phyloP scores from a whole-genome alignment of 2,797 vertebrate species.

The Crenichthys baileyi region DNA sequence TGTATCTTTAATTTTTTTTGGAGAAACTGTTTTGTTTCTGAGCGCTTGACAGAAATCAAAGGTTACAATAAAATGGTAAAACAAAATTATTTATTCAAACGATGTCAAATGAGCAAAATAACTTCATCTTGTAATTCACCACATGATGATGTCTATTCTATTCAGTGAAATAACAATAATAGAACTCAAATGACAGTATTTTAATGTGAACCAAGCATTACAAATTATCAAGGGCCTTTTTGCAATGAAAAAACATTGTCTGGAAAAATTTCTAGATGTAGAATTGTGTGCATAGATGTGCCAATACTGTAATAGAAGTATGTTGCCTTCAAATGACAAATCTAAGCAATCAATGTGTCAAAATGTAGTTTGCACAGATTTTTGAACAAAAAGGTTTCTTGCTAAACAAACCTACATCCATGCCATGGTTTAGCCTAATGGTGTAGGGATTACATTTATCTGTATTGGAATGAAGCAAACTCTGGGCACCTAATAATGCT shows the following conservation, averaged over 20 bases:
- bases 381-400: background rate
- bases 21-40: slow-evolving; percentile 13
- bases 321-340: background rate
- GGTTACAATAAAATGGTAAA: background rate
- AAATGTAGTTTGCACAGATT: background rate
- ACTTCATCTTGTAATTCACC: background rate
- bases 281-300: background rate
- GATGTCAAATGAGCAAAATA: slow-evolving; percentile 1
- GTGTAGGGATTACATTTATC: background rate
- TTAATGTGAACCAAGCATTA: slow-evolving; percentile 4
- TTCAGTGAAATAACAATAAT: background rate
- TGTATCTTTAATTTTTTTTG: slow-evolving; percentile 28
- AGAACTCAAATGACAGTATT: background rate
- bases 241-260: background rate
- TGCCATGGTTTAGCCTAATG: background rate
- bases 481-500: slow-evolving; percentile 19
- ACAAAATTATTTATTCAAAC: background rate
- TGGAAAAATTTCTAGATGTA: background rate
- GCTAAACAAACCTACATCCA: background rate
- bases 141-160: background rate
- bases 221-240: background rate
- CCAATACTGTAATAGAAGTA: background rate
- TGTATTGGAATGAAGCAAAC: slow-evolving; percentile 10
- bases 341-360: background rate
- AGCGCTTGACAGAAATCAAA: slow-evolving; percentile 3